Conservation (phyloP, 2,113 vertebrate genomes). For the Corydoras sp. region DNA sequence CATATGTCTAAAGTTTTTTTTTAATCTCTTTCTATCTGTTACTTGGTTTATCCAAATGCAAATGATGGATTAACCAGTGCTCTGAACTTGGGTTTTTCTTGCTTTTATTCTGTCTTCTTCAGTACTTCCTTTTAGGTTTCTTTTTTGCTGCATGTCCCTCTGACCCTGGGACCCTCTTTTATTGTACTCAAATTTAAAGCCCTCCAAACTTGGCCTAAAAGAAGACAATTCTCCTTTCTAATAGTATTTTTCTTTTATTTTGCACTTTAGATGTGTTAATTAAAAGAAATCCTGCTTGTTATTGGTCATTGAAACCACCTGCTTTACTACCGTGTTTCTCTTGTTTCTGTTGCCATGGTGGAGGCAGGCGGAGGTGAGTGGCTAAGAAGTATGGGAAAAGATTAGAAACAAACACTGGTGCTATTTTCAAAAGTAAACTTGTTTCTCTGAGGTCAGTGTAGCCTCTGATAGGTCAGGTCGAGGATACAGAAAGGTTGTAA, state of each 20-base stretch:
- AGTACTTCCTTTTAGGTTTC: slow-evolving; percentile 26
- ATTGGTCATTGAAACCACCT: slow-evolving; percentile 35
- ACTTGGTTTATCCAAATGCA: slow-evolving; percentile 19
- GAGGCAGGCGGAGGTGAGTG: slow-evolving; percentile 34
- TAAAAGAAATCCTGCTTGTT: slow-evolving; percentile 12
- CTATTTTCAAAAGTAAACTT: slow-evolving; percentile 20
- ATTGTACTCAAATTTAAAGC: slow-evolving; percentile 28
- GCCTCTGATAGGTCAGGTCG: not conserved
- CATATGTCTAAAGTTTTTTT: not conserved
- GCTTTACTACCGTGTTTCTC: slow-evolving; percentile 18
- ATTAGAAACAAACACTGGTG: slow-evolving; percentile 31
- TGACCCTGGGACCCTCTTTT: slow-evolving; percentile 18
- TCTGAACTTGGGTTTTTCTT: slow-evolving; percentile 31
- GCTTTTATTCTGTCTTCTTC: slow-evolving; percentile 30
- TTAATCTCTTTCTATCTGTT: slow-evolving; percentile 4
- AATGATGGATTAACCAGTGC: slow-evolving; percentile 31
- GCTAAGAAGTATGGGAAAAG: slow-evolving; percentile 37
- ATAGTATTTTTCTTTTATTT: slow-evolving; percentile 35
- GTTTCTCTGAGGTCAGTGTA: slow-evolving; percentile 18
- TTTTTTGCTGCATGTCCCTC: slow-evolving; percentile 29
- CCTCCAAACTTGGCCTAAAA: slow-evolving; percentile 22
- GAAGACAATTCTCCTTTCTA: slow-evolving; percentile 28
- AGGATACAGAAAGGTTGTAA: slow-evolving; percentile 29
- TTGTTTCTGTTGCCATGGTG: slow-evolving; percentile 26
- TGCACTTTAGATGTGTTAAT: slow-evolving; percentile 25